These are phyloP conservation scores for Ictidomys tridecemlineatus DNA, from an alignment of 2,113 vertebrate genomes.

Conservation along the genomic window DNA sequence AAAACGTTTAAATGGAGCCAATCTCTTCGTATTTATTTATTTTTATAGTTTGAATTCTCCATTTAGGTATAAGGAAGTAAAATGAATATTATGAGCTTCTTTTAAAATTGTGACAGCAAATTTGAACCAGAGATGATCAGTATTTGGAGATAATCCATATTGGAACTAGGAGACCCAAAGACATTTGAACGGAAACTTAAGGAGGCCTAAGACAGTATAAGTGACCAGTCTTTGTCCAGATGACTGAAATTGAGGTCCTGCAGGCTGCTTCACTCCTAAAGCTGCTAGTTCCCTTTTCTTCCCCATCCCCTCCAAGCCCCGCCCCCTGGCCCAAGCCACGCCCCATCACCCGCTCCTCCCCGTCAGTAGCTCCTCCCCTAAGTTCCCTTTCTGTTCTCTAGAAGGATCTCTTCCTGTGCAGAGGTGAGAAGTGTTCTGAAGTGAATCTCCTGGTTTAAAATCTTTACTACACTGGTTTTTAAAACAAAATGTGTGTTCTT, in stretches of 20 bases:
- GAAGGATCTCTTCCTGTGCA: neutral
- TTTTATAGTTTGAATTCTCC: neutral
- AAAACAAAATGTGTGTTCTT: conserved; percentile 44
- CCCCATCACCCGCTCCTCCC: rapidly evolving
- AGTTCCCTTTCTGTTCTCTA: rapidly evolving
- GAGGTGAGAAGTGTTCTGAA: neutral
- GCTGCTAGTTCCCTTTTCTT: rapidly evolving
- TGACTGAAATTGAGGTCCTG: neutral
- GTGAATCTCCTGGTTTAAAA: neutral
- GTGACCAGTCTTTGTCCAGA: neutral
- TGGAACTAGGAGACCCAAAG: neutral
- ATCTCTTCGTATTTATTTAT: too few species aligned
- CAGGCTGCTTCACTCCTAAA: neutral
- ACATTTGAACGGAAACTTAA: neutral
- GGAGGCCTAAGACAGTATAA: neutral
- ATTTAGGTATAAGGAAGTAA: neutral
- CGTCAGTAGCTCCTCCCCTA: too few species aligned
- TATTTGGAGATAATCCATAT: neutral
- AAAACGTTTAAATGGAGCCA: conserved; percentile 3
- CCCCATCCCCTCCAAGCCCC: neutral
- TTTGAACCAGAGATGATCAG: neutral
- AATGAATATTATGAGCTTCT: neutral
- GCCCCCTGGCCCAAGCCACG: neutral
- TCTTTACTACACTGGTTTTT: conserved; percentile 23
- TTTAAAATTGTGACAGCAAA: neutral